These are phyloP conservation scores for Dasysyrphus albostriatus DNA, from an alignment of 2,888 invertebrate genomes.

Conservation along the genomic window DNA sequence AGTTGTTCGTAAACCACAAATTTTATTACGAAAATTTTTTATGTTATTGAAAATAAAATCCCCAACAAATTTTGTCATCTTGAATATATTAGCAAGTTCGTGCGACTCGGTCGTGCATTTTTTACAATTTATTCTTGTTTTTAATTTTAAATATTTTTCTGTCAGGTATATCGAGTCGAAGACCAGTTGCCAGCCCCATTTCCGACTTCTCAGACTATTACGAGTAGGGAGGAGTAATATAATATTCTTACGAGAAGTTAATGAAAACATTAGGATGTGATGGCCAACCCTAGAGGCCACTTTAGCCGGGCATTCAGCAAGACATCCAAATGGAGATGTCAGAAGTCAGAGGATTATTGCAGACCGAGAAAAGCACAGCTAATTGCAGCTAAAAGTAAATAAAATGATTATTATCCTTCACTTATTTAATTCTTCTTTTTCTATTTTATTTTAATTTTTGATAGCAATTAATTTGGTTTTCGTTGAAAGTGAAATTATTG, in stretches of 20 bases:
- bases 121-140: too few relatives aligned
- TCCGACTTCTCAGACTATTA: background rate
- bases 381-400: background rate
- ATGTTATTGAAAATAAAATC: too few relatives aligned
- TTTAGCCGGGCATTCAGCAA: constrained; percentile 47
- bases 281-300: constrained; percentile 55
- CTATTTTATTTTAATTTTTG: background rate
- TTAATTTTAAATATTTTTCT: too few relatives aligned
- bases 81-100: too few relatives aligned
- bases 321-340: background rate
- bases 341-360: background rate
- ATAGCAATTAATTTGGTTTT: background rate
- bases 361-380: background rate
- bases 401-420: background rate
- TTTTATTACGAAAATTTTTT: too few relatives aligned
- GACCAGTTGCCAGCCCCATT: too few relatives aligned
- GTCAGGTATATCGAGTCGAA: too few relatives aligned
- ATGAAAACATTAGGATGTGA: constrained; percentile 69
- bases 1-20: too few relatives aligned
- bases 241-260: constrained; percentile 62
- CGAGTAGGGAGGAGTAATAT: constrained; percentile 34
- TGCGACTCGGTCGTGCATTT: too few relatives aligned
- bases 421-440: background rate
- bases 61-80: too few relatives aligned
- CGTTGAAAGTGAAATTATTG: background rate